These are phyloP conservation scores for Malthinus seriepunctatus DNA, from an alignment of 2,888 invertebrate genomes.

Conservation along the genomic window DNA sequence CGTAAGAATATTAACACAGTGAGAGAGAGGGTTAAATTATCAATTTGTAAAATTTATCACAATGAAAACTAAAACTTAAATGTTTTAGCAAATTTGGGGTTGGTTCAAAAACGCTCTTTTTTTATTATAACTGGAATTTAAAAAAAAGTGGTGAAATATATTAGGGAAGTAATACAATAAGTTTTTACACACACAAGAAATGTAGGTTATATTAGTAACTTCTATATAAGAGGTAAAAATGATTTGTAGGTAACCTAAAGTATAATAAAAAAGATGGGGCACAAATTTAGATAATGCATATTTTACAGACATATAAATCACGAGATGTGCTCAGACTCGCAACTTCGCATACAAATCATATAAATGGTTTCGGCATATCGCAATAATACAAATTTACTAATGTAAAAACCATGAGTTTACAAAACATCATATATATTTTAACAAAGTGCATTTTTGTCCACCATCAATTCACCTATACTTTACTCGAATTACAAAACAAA, in stretches of 20 bases:
- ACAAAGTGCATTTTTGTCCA: conserved; percentile 15
- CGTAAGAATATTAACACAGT: too few species aligned
- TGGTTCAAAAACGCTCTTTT: too few species aligned
- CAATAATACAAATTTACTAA: conserved; percentile 45
- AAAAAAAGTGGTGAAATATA: too few species aligned
- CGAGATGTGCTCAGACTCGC: conserved; percentile 49
- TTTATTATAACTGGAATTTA: neutral
- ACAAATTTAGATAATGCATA: conserved; percentile 56
- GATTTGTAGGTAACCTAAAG: conserved; percentile 51
- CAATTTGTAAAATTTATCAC: too few species aligned
- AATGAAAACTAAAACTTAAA: too few species aligned
- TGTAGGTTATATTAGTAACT: conserved; percentile 24
- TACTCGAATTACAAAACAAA: too few species aligned
- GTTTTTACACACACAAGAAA: conserved; percentile 17
- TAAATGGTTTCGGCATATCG: conserved; percentile 44
- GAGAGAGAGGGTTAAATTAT: too few species aligned
- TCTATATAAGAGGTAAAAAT: conserved; percentile 41
- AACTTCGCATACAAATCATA: conserved; percentile 51
- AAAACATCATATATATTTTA: conserved; percentile 27
- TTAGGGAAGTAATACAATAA: neutral
- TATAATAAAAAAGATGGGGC: conserved; percentile 55
- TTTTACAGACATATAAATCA: conserved; percentile 54
- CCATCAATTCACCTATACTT: neutral
- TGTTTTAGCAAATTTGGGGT: too few species aligned
- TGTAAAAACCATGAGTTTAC: conserved; percentile 40